Base-by-base conservation (phyloP, 2,888 invertebrate genomes). In the Drosophila dives region DNA sequence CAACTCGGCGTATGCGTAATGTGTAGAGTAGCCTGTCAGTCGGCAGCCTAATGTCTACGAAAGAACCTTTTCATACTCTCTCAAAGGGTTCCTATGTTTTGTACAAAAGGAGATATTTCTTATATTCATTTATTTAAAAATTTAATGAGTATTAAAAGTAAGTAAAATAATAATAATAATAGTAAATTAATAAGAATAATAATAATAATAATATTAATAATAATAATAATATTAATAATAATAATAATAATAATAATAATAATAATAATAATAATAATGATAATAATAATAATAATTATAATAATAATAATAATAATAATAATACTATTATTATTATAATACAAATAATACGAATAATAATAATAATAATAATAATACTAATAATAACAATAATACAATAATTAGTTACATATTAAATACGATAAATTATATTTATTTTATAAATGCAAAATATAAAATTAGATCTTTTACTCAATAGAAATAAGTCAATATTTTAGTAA, bases 1-100 rank as follows among this genome's bases (percentile, higher is more conserved):
- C 86, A 86, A 89, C 86, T 80, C 87, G 83, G 86, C 86, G 87
- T 89, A 90, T 90, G 80, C 87, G 76, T 89, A 89, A 90, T 86
- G 64, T 83, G 66, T 67, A 72, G 76, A 65, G 63, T 61, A 48
- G 56, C 49, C 75, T 58, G 51, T 55, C 74, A 59, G 79, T 62
- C 51, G 50, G 34, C 50, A 8, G 33, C 33, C 60, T 68, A 56
- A 66, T 77, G 74, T 77, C 74, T 81, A 56, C 59, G 49, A 59
- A 49, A 42, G 40, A 20, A 20, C 56, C 32, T 11, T 32, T 32
- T 6, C 1, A 32, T 17, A 20, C 40, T 3, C 38, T 56, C 1
- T 15, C 20, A 15, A 29, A 6, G 10, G 1, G 32, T 15, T 15
- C 45, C 8, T 45, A 0, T 23, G n/a, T 26, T 38, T 17, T 26